Conservation (phyloP, 2,797 vertebrate genomes). For the Huso huso region DNA sequence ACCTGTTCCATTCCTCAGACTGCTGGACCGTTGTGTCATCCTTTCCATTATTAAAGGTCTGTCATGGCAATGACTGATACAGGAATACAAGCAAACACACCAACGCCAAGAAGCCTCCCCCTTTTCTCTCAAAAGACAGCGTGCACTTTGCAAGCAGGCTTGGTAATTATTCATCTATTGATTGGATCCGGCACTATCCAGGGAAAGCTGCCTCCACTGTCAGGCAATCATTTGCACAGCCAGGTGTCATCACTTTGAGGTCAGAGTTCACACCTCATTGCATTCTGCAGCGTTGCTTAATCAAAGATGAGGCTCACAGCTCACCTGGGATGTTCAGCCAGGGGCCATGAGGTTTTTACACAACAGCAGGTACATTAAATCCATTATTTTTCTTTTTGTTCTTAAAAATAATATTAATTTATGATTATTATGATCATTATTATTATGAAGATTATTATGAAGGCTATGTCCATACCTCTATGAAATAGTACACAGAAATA, state of each 20-base stretch:
- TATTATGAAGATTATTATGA: too few species aligned
- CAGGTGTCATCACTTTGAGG: too few species aligned
- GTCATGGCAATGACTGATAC: conserved; percentile 34
- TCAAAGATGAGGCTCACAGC: conserved; percentile 4
- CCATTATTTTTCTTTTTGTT: background rate
- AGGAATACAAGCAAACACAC: too few species aligned
- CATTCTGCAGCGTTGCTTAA: conserved; percentile 17
- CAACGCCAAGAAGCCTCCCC: too few species aligned
- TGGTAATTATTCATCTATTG: background rate
- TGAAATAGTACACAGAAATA: too few species aligned
- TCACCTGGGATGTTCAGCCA: conserved; percentile 32
- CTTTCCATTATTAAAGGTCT: conserved; percentile 55
- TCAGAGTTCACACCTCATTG: background rate
- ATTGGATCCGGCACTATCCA: background rate
- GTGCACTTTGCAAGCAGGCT: too few species aligned
- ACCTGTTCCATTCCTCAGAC: conserved; percentile 48
- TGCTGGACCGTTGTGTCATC: conserved; percentile 54
- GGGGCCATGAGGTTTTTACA: conserved; percentile 28
- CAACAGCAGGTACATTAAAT: conserved; percentile 11
- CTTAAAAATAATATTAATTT: too few species aligned
- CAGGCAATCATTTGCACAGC: too few species aligned
- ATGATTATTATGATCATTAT: too few species aligned
- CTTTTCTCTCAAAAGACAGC: too few species aligned
- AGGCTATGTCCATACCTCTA: too few species aligned
- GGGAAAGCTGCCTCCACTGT: too few species aligned